Evolutionary conservation across 2,888 invertebrate species (phyloP).

Genomic region (Notodonta dromedarius): DNA sequence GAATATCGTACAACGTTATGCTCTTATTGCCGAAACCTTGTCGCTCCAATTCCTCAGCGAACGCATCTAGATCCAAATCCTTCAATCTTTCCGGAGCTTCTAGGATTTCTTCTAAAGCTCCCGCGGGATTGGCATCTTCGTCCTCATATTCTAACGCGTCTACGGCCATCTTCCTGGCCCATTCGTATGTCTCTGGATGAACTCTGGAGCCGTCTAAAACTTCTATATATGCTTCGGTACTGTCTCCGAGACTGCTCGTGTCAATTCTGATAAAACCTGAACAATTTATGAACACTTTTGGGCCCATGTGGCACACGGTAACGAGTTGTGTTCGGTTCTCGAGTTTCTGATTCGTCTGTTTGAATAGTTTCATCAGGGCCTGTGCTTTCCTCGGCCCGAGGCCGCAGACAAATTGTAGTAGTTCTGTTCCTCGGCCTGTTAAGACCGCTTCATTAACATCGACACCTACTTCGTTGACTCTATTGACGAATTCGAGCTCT

Average conservation of each 20-base stretch:
- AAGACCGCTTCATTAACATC: slow-evolving; percentile 97
- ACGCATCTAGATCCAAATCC: slow-evolving; percentile 98
- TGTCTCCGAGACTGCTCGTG: slow-evolving; percentile 96
- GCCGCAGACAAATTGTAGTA: slow-evolving; percentile 98
- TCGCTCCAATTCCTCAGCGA: slow-evolving; percentile 97
- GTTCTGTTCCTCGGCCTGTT: slow-evolving; percentile 92
- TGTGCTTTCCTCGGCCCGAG: slow-evolving; percentile 97
- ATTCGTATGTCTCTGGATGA: slow-evolving; percentile 99
- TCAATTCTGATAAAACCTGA: slow-evolving; percentile 99
- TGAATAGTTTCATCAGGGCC: slow-evolving; percentile 92
- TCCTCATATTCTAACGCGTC: slow-evolving; percentile 99
- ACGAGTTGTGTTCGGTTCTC: slow-evolving; percentile 98
- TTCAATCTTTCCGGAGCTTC: slow-evolving; percentile 97
- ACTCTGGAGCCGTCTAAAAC: slow-evolving; percentile 98
- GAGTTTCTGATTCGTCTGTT: slow-evolving; percentile 95
- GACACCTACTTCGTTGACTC: slow-evolving; percentile 99
- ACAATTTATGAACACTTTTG: slow-evolving; percentile 99
- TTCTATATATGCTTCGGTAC: slow-evolving; percentile 97
- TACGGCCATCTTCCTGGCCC: slow-evolving; percentile 99
- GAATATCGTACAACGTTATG: slow-evolving; percentile 98
- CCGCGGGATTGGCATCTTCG: slow-evolving; percentile 97
- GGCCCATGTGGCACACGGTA: slow-evolving; percentile 98
- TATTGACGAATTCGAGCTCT: slow-evolving; percentile 95
- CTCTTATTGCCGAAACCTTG: slow-evolving; percentile 95
- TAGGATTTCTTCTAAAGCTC: slow-evolving; percentile 98